phyloP scores from a whole-genome alignment of 2,797 vertebrate genomes.

The Cirrhinus mrigala region DNA sequence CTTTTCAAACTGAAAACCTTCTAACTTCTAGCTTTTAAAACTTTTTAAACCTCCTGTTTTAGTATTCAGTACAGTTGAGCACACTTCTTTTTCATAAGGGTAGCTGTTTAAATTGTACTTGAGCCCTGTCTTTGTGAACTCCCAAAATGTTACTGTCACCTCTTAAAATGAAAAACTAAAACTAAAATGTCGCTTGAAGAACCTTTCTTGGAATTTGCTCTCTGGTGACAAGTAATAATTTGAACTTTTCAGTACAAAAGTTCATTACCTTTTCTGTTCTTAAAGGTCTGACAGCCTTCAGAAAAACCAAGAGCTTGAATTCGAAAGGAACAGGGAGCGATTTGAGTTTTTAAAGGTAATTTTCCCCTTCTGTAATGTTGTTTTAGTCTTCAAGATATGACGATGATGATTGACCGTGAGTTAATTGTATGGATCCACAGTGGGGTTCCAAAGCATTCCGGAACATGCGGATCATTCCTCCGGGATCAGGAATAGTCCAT shows the following conservation, averaged over 20 bases:
- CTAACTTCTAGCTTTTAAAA: no score
- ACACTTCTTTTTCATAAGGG: no score
- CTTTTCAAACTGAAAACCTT: no score
- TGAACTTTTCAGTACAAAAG: neutral
- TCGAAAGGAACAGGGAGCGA: slow-evolving; percentile 95
- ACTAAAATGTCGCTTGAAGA: neutral
- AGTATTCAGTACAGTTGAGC: no score
- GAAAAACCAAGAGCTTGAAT: slow-evolving; percentile 97
- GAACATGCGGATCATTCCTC: slow-evolving; percentile 97
- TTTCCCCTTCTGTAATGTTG: neutral
- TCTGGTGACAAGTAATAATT: neutral
- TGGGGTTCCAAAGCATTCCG: slow-evolving; percentile 97
- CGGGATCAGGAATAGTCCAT: slow-evolving; percentile 96
- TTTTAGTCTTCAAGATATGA: neutral
- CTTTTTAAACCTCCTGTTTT: no score
- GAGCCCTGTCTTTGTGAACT: neutral
- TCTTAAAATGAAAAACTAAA: neutral
- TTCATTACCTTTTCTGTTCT: neutral
- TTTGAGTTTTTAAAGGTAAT: slow-evolving; percentile 97
- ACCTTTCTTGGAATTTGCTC: neutral
- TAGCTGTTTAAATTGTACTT: neutral
- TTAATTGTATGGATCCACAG: slow-evolving; percentile 70
- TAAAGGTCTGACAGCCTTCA: slow-evolving; percentile 91
- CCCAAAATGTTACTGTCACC: neutral
- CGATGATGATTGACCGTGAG: neutral